phyloP scores from a whole-genome alignment of 2,888 invertebrate genomes.

The Adelognathus sp. region DNA sequence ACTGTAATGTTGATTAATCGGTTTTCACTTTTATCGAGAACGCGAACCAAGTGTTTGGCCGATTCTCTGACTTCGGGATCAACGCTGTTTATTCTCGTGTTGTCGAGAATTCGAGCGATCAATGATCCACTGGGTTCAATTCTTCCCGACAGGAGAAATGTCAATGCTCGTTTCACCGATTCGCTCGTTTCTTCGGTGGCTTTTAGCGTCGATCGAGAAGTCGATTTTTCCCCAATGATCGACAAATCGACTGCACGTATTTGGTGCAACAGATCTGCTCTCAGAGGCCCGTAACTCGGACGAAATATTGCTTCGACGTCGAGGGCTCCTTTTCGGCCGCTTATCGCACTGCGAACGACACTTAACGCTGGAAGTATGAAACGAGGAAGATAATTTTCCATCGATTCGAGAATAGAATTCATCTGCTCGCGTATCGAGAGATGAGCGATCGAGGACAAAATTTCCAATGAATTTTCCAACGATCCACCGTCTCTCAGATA shows the following conservation, averaged over 20 bases:
- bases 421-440: conserved; percentile 31
- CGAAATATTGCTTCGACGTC: conserved; percentile 30
- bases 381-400: conserved; percentile 28
- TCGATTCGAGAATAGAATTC: conserved; percentile 23
- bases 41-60: not conserved
- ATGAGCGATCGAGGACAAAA: conserved; percentile 12
- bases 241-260: conserved; percentile 20
- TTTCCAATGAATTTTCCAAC: conserved; percentile 29
- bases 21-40: not conserved
- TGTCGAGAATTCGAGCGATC: conserved; percentile 34
- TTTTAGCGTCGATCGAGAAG: not conserved
- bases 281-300: conserved; percentile 26
- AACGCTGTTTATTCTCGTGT: conserved; percentile 16
- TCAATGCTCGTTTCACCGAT: not conserved
- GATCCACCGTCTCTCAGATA: conserved; percentile 45
- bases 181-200: not conserved
- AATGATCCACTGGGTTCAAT: conserved; percentile 6
- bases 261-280: conserved; percentile 33
- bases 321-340: not conserved
- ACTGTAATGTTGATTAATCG: not conserved
- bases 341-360: conserved; percentile 10
- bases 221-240: not conserved
- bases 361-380: conserved; percentile 26
- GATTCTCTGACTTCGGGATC: conserved; percentile 27
- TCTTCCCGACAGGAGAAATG: not conserved